These are phyloP conservation scores for Mionectes olivaceus DNA, from an alignment of 2,797 vertebrate genomes.

Conservation along the genomic window DNA sequence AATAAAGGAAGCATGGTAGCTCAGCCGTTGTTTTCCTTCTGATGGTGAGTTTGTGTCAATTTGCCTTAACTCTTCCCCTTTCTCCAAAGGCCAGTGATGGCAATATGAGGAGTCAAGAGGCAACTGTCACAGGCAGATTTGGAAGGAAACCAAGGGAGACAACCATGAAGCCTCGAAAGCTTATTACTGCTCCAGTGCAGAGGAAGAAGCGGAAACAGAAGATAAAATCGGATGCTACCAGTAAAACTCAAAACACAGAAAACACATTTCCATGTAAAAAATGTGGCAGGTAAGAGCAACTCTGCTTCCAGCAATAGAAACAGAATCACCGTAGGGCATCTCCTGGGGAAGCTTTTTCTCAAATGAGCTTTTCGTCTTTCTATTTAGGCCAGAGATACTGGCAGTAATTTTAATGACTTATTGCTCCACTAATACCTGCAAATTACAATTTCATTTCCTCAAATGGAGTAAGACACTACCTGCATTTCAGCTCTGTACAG, in stretches of 20 bases:
- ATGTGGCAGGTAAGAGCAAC: conserved; percentile 91
- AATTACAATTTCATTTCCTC: neutral
- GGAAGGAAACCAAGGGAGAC: conserved; percentile 78
- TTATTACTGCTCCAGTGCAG: conserved; percentile 66
- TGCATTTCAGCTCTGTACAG: neutral
- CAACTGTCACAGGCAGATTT: conserved; percentile 31
- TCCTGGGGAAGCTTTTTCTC: neutral
- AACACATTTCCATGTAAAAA: conserved; percentile 98
- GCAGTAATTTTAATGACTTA: neutral
- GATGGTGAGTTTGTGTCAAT: neutral
- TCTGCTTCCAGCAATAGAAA: neutral
- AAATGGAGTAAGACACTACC: neutral
- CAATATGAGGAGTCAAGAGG: conserved; percentile 81
- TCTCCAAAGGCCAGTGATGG: conserved; percentile 78
- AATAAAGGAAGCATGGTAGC: neutral
- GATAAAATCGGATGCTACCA: conserved; percentile 70
- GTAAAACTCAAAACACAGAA: conserved; percentile 85
- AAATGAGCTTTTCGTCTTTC: neutral
- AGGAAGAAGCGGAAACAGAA: conserved; percentile 78
- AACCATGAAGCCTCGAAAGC: conserved; percentile 75
- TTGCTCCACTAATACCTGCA: neutral
- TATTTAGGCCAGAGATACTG: neutral
- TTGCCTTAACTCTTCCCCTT: neutral
- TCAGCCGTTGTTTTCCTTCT: neutral
- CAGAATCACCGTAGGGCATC: neutral